These are phyloP conservation scores for Scaptomyza graminum DNA, from an alignment of 1,140 invertebrate genomes.

Conservation along the genomic window DNA sequence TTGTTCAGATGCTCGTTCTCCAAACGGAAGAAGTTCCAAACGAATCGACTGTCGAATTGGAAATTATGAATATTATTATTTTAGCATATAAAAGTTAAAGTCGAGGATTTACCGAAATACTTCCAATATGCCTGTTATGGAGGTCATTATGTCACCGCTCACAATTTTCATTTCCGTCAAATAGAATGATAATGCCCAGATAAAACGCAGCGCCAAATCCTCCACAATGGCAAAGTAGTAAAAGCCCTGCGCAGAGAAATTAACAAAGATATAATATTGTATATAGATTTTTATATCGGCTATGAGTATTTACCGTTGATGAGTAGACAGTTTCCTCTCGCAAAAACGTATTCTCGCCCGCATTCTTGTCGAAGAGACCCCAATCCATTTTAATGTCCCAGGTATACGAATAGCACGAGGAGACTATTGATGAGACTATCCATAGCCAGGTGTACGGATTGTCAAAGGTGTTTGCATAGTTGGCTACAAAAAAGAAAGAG, in stretches of 20 bases:
- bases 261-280: not conserved
- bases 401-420: slow-evolving; percentile 93
- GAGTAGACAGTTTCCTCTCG: slow-evolving; percentile 92
- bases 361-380: slow-evolving; percentile 96
- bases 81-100: not conserved
- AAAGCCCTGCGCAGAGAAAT: slow-evolving; percentile 87
- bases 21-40: slow-evolving; percentile 99
- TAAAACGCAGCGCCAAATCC: slow-evolving; percentile 96
- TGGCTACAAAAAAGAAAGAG: slow-evolving; percentile 82
- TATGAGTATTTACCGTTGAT: slow-evolving; percentile 85
- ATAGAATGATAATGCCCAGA: slow-evolving; percentile 95
- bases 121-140: slow-evolving; percentile 95
- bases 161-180: slow-evolving; percentile 93
- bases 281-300: not conserved
- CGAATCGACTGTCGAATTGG: slow-evolving; percentile 90
- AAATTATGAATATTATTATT: slow-evolving; percentile 1
- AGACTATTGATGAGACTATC: slow-evolving; percentile 90
- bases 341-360: slow-evolving; percentile 92
- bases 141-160: slow-evolving; percentile 93
- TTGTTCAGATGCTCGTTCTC: slow-evolving; percentile 99
- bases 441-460: slow-evolving; percentile 93
- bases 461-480: slow-evolving; percentile 86
- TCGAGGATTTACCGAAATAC: slow-evolving; percentile 91
- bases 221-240: slow-evolving; percentile 99
- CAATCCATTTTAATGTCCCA: slow-evolving; percentile 99